Conservation (phyloP, 1,140 invertebrate species). For the Brevipalpus yothersi region DNA sequence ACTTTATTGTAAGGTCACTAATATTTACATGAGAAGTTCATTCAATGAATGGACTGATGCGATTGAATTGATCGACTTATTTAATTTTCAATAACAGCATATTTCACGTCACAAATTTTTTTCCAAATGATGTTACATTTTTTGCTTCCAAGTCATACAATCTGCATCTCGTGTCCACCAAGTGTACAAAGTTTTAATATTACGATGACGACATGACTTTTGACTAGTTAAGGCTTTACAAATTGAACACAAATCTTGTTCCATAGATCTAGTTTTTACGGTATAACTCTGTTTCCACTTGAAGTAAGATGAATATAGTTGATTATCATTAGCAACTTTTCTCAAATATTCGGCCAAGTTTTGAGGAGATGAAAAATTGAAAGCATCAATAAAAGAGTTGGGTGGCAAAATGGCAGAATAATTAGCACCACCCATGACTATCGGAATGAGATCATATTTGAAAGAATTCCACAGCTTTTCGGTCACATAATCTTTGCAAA, state of each 20-base stretch:
- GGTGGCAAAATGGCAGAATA: constrained; percentile 18
- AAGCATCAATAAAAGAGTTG: constrained; percentile 20
- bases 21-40: no score
- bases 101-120: no score
- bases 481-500: constrained; percentile 22
- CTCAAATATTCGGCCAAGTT: constrained; percentile 15
- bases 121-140: no score
- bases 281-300: constrained; percentile 14
- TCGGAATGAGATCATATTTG: constrained; percentile 16
- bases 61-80: no score
- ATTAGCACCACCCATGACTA: constrained; percentile 20
- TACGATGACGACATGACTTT: neutral
- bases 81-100: no score
- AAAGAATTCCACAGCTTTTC: constrained; percentile 20
- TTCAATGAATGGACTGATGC: no score
- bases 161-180: no score
- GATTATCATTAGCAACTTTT: constrained; percentile 13
- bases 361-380: constrained; percentile 13
- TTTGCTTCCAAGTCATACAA: no score
- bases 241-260: neutral
- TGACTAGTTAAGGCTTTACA: neutral
- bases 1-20: no score
- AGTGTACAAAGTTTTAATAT: neutral
- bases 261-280: neutral
- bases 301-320: constrained; percentile 17